These are phyloP conservation scores for Rhabdomys dilectus DNA, from an alignment of 2,113 vertebrate genomes.

Conservation along the genomic window DNA sequence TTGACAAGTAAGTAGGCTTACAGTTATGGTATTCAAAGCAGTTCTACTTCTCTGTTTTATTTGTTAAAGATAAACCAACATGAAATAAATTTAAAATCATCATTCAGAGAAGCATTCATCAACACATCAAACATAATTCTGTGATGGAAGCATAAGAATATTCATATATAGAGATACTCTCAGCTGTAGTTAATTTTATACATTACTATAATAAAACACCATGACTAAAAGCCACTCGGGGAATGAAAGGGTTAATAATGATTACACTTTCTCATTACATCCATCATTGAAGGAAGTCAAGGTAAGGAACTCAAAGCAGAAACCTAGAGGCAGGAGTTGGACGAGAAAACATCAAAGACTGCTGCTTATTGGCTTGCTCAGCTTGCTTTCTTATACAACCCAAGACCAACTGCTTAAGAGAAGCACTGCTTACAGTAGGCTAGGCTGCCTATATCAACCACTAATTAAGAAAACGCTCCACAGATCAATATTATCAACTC, in stretches of 20 bases:
- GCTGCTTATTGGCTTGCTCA: background rate
- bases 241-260: background rate
- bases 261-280: background rate
- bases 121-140: background rate
- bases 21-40: background rate
- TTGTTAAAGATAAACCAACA: background rate
- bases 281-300: background rate
- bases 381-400: background rate
- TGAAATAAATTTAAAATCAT: constrained; percentile 2
- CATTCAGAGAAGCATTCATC: constrained; percentile 19
- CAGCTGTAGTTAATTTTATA: background rate
- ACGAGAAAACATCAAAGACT: background rate
- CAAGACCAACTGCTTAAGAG: background rate
- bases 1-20: background rate
- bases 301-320: background rate
- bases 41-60: background rate
- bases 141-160: constrained; percentile 20
- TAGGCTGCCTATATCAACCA: background rate
- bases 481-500: background rate
- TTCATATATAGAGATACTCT: background rate
- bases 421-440: background rate
- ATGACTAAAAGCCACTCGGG: background rate
- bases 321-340: background rate
- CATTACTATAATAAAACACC: background rate
- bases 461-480: background rate